Base-by-base conservation (phyloP, 2,113 vertebrate species). In the Hiodon tergisus region DNA sequence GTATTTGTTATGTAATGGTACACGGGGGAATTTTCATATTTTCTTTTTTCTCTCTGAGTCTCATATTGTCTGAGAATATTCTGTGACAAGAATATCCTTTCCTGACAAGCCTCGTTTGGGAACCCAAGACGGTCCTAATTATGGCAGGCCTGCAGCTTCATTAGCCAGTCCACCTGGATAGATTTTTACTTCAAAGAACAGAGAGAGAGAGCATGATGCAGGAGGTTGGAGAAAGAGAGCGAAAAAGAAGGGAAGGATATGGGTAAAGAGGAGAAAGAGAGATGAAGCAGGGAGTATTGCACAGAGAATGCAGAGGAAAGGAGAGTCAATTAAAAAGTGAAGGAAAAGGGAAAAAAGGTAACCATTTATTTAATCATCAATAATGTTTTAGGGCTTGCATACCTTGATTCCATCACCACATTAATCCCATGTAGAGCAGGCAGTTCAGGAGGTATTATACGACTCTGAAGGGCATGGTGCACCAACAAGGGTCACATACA, bases 171-270 rank as follows among this genome's bases (percentile, higher is more conserved):
- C 67, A 76, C 73, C 81, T 81, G 73, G 60, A 81, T 16, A 71
- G 75, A 83, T 86, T 86, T 84, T 76, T 85, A 84, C 78, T 87
- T 86, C 72, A 83, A 86, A 80, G 71, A 74, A 48, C 47, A 79
- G 59, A 76, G 59, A 65, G 55, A 71, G 72, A 71, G 7, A 4
- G 47, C 48, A 62, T 74, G 17, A 50, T 31, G 31, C 31, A 31
- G 31, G 31, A 31, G 31, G 31, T 31, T 31, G 31, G 69, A 75
- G 68, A 75, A 47, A 80, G 70, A 62, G 54, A 69, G 58, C 4
- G 71, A 53, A 11, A 3, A 6, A n/a, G 1, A 0, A 11, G 58
- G 0, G 10, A 0, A 6, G 9, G 2, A 7, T 7, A 9, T 13
- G 13, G 17, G 0, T 31, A 0, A 0, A 16, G 14, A 5, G 4